Base-by-base conservation (phyloP, 2,888 invertebrate genomes). In the Hedya salicella region DNA sequence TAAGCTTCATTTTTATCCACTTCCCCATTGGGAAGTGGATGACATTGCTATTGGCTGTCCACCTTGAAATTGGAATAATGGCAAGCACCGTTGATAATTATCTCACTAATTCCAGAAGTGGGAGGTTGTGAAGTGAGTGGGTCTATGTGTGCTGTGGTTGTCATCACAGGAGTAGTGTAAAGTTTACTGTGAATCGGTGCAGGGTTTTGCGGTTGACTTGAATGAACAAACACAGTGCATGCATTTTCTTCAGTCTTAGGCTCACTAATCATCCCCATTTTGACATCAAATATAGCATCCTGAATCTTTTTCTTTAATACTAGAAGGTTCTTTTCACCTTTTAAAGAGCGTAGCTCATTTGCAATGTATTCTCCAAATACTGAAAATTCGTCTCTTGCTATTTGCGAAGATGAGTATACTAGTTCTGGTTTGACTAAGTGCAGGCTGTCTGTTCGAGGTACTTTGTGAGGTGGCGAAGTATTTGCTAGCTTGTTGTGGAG, bases 311-410 rank as follows among this genome's bases (percentile, higher is more conserved):
- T 94, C 74, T 94, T 94, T 0, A 93, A 90, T 3, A 94, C 86
- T 4, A 93, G 78, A 11, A 94, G 77, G 67, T 93, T 92, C 73
- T 93, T 93, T 50, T 94, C 89, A 17, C 92, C 93, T 77, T 89
- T 91, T 16, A 94, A 82, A 40, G 93, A 93, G 5, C 94, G 83
- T 71, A 94, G 81, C 76, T 94, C 94, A 74, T 94, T 94, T 1
- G 94, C 94, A 61, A 94, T 84, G 69, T 94, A 94, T 81, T 94
- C 94, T 6, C 94, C 94, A 59, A 94, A 94, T 0, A 93, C 93
- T 9, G 92, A 79, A 73, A 92, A 93, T 68, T 94, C 94, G 74
- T 94, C 94, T 68, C 94, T 84, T 40, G 70, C 76, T 67, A 70
- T 73, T 1, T 77, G 69, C 53, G 75, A 36, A 6, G 78, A 44